Evolutionary conservation across 2,888 invertebrate genomes (phyloP), one percentile per base, ranked within the genome.

Genomic region (Galeopsomyia nigrocyanea): DNA sequence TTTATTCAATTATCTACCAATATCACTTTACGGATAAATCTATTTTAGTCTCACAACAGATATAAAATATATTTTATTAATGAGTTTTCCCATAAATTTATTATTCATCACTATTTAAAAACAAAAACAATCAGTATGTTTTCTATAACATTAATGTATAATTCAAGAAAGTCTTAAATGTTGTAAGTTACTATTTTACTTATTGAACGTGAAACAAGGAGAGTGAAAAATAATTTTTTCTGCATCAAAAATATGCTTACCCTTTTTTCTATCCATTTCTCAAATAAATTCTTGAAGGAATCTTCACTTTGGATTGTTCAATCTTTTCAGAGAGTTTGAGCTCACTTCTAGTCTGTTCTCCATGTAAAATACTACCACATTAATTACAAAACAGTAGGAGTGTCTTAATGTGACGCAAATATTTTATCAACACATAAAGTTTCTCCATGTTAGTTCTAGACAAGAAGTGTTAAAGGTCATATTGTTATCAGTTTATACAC

Each of bases 391-490:
- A 71, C 64, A 56, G 63, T 64, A 68, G 68, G 64, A 60, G 55
- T 61, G 56, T 68, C 63, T 65, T 19, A 17, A 1, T 47, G 10
- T 68, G 68, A 68, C 56, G 61, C 56, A 73, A 73, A 70, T 70
- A 66, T 64, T 68, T 68, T 73, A 70, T 73, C 73, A 47, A 31
- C 17, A 39, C 3, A 70, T 62, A 53, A 39, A 49, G 50, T 73
- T 68, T 73, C 50, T 56, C 26, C 70, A 66, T 53, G 58, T 55
- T 65, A 68, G 39, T 73, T 68, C 56, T 61, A 68, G 17, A 65
- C 58, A 65, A 64, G 60, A 53, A 57, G 19, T 65, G 68, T 69
- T 62, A 69, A 51, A 63, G 73, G 69, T 66, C 61, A 73, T 47
- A 3, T 61, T 58, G n/a, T 61, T 73, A 73, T 73, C 68, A 65